A percentile compares a stretch with the other conserved stretches of the same genome.
These are phyloP conservation scores for Cylindroiulus punctatus DNA, from an alignment of 2,888 invertebrate species.

Conservation along the genomic window DNA sequence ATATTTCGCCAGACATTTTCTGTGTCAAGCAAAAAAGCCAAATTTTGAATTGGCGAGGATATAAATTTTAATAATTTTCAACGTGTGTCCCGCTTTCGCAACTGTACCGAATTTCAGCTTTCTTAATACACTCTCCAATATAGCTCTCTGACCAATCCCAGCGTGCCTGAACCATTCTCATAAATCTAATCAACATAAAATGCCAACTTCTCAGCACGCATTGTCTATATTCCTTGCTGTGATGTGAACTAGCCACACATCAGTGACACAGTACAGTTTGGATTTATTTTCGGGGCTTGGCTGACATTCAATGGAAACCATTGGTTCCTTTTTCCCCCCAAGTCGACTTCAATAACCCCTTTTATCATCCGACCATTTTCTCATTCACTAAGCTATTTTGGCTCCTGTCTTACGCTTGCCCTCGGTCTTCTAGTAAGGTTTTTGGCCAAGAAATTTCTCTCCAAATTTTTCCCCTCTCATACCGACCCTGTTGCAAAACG, in stretches of 20 bases:
- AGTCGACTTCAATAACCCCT: conserved; percentile 6
- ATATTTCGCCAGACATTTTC: not conserved
- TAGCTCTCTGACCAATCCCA: not conserved
- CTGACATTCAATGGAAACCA: conserved; percentile 17
- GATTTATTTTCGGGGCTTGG: conserved; percentile 27
- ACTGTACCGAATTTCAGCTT: not conserved
- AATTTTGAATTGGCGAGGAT: not conserved
- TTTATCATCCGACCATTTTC: conserved; percentile 20
- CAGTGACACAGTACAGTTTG: not conserved
- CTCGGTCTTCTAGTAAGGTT: not conserved
- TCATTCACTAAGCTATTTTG: conserved; percentile 43
- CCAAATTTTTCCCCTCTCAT: not conserved
- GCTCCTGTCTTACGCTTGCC: not conserved
- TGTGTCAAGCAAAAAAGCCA: not conserved
- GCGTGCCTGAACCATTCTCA: not conserved
- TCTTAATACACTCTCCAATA: not conserved
- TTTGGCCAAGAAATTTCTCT: not conserved
- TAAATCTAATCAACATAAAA: conserved; percentile 15
- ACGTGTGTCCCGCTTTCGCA: conserved; percentile 12
- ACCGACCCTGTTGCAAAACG: not conserved
- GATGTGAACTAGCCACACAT: conserved; percentile 5
- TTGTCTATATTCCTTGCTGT: not conserved
- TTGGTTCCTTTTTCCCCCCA: not conserved
- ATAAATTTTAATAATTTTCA: not conserved
- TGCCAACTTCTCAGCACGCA: not conserved